Evolutionary conservation across 2,888 invertebrate species (phyloP).

Genomic region (Abrostola triplasia): DNA sequence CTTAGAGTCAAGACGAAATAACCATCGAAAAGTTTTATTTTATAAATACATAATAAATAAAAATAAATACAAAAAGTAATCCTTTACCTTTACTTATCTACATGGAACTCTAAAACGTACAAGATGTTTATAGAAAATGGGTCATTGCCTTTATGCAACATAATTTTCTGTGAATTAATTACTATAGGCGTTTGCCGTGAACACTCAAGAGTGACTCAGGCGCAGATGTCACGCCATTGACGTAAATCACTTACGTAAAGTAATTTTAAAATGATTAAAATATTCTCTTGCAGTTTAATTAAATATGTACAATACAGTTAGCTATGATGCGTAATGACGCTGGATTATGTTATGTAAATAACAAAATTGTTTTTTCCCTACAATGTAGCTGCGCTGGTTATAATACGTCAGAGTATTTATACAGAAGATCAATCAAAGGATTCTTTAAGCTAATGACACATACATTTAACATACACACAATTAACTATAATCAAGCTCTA

Average conservation of each 20-base stretch:
- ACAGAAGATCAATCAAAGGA: neutral
- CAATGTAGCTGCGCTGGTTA: neutral
- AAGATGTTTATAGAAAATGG: conserved; percentile 29
- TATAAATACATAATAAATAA: no score
- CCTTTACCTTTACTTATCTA: neutral
- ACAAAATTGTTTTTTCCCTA: conserved; percentile 1
- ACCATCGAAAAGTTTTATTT: no score
- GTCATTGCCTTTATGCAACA: conserved; percentile 33
- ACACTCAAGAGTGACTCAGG: conserved; percentile 41
- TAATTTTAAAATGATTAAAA: conserved; percentile 14
- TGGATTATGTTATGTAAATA: neutral
- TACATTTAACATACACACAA: no score
- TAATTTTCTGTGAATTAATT: conserved; percentile 51
- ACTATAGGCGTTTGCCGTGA: conserved; percentile 41
- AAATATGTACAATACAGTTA: neutral
- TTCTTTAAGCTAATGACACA: neutral
- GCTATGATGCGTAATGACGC: neutral
- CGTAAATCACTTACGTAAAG: conserved; percentile 32
- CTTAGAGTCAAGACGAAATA: no score
- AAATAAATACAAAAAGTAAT: no score
- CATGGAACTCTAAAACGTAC: neutral
- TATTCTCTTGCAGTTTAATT: neutral
- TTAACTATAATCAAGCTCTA: no score
- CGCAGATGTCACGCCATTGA: conserved; percentile 48
- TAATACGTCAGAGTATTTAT: neutral